phyloP scores from a whole-genome alignment of 2,797 vertebrate species.

The Limosa lapponica region DNA sequence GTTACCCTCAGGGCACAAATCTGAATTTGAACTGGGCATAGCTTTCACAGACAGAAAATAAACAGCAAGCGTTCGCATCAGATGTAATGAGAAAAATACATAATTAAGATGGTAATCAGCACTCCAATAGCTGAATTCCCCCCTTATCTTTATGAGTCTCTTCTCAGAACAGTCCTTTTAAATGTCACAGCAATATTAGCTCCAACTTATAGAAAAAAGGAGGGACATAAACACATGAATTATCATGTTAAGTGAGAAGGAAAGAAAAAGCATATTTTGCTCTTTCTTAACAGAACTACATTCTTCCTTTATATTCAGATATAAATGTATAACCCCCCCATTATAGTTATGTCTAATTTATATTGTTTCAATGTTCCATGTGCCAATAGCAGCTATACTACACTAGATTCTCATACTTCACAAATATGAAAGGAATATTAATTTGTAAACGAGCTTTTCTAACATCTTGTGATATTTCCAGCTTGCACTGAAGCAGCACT shows the following conservation, averaged over 20 bases:
- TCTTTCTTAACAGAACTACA: background rate
- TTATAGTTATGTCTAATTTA: background rate
- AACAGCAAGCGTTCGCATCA: background rate
- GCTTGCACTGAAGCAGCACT: background rate
- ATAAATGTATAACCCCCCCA: background rate
- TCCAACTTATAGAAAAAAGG: background rate
- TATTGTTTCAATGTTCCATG: background rate
- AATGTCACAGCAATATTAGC: constrained; percentile 28
- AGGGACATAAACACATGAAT: background rate
- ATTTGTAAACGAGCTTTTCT: constrained; percentile 37
- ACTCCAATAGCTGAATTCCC: background rate
- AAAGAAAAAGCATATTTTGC: background rate
- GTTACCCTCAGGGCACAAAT: background rate
- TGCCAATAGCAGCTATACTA: background rate
- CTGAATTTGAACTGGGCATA: background rate
- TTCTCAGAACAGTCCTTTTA: constrained; percentile 28
- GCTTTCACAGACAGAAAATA: constrained; percentile 8
- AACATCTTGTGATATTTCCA: constrained; percentile 38
- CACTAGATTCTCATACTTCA: background rate
- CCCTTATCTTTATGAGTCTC: constrained; percentile 1
- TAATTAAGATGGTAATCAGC: constrained; percentile 30
- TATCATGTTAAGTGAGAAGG: background rate
- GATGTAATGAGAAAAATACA: constrained; percentile 36
- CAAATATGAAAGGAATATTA: constrained; percentile 9
- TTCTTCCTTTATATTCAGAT: background rate